Evolutionary conservation across 2,888 invertebrate genomes (phyloP).

Genomic region (Papilio demoleus): DNA sequence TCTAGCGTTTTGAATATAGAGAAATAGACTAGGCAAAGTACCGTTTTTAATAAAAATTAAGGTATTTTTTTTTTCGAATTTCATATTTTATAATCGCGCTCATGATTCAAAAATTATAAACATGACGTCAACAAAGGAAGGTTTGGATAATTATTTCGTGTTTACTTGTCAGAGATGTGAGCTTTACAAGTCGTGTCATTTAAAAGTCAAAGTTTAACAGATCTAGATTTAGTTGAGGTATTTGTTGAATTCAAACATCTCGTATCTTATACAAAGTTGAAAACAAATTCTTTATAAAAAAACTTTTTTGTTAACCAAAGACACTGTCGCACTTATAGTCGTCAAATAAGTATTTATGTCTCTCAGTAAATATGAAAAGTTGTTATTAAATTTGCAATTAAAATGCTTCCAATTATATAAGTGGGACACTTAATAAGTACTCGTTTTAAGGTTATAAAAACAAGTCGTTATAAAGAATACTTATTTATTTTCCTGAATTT

Average conservation of each 20-base stretch:
- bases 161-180: neutral
- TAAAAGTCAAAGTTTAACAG: neutral
- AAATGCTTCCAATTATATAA: too few species aligned
- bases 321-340: too few species aligned
- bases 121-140: neutral
- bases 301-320: too few species aligned
- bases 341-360: too few species aligned
- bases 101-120: neutral
- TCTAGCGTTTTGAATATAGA: neutral
- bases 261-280: too few species aligned
- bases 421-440: neutral
- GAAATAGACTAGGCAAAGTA: neutral
- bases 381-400: too few species aligned
- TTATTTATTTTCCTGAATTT: conserved; percentile 2
- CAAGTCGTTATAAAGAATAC: neutral
- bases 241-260: conserved; percentile 2
- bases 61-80: neutral
- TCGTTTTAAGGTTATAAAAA: neutral
- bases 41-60: neutral
- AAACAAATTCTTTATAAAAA: too few species aligned
- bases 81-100: neutral
- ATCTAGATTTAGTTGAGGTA: neutral
- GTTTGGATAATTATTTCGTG: too few species aligned
- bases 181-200: neutral
- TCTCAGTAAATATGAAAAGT: too few species aligned